Conservation (phyloP, 2,797 vertebrate species). For the Labeo calbasu region DNA sequence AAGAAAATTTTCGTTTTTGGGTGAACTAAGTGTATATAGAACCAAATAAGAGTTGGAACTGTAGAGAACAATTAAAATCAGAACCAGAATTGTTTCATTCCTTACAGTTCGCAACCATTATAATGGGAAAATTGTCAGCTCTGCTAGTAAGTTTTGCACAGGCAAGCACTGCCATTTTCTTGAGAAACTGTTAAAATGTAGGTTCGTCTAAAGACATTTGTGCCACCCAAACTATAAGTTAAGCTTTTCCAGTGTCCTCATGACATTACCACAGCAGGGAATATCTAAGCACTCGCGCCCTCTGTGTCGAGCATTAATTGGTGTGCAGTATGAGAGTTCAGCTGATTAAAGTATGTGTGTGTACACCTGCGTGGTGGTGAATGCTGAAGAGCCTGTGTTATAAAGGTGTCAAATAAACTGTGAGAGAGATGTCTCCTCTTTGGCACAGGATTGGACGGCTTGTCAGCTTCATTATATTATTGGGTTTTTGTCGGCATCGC, state of each 20-base stretch:
- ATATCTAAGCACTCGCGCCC: neutral
- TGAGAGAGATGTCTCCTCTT: conserved; percentile 16
- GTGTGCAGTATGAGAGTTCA: neutral
- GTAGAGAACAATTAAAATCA: too few relatives aligned
- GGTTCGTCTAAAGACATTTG: neutral
- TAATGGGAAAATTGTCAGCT: neutral
- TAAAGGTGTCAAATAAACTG: conserved; percentile 50
- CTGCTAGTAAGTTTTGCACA: neutral
- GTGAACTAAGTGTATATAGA: too few relatives aligned
- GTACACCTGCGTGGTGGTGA: neutral
- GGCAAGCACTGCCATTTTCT: neutral
- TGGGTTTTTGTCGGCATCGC: conserved; percentile 22
- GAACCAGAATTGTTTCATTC: neutral
- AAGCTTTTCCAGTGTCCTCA: neutral
- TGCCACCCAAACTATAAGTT: neutral
- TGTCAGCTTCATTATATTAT: conserved; percentile 43
- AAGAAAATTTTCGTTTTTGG: too few relatives aligned
- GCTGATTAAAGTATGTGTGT: conserved; percentile 14
- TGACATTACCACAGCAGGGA: conserved; percentile 2
- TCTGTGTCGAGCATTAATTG: conserved; percentile 28
- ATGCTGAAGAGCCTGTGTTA: conserved; percentile 27
- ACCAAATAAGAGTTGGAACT: too few relatives aligned
- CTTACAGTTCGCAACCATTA: neutral
- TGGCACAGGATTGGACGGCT: conserved; percentile 21
- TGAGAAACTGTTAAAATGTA: neutral